Conservation (phyloP, 2,888 invertebrate genomes). For the Ischnura elegans region DNA sequence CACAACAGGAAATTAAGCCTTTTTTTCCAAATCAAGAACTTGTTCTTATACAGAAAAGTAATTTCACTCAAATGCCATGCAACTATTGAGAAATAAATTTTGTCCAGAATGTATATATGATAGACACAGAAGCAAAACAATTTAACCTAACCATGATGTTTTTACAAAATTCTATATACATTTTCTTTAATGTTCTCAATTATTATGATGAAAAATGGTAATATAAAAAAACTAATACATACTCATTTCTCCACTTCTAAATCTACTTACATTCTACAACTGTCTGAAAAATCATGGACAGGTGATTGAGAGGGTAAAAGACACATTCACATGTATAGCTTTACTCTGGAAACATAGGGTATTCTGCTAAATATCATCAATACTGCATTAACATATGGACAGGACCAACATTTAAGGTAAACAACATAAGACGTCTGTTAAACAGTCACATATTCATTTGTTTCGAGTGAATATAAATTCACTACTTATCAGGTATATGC, state of each 20-base stretch:
- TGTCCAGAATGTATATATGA: conserved; percentile 45
- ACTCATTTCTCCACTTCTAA: conserved; percentile 61
- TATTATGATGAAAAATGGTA: conserved; percentile 63
- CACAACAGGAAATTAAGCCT: conserved; percentile 28
- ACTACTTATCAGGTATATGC: conserved; percentile 50
- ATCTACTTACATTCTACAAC: conserved; percentile 60
- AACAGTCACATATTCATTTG: conserved; percentile 63
- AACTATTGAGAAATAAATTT: conserved; percentile 44
- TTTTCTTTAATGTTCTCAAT: conserved; percentile 51
- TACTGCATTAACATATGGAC: conserved; percentile 65
- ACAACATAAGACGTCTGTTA: conserved; percentile 64
- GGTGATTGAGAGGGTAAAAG: conserved; percentile 63
- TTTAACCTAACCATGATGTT: conserved; percentile 62
- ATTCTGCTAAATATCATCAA: conserved; percentile 59
- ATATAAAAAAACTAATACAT: conserved; percentile 67
- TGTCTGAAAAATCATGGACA: conserved; percentile 63
- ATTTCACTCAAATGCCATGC: conserved; percentile 65
- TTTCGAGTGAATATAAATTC: conserved; percentile 55
- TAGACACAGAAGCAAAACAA: conserved; percentile 63
- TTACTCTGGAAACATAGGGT: conserved; percentile 60
- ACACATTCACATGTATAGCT: conserved; percentile 62
- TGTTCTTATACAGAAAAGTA: conserved; percentile 44
- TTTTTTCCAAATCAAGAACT: conserved; percentile 48
- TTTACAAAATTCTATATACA: conserved; percentile 66
- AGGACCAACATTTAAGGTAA: conserved; percentile 65